Evolutionary conservation across 2,888 invertebrate genomes (phyloP), one percentile per base, ranked within the genome.

Genomic region (Heliconius hortense): DNA sequence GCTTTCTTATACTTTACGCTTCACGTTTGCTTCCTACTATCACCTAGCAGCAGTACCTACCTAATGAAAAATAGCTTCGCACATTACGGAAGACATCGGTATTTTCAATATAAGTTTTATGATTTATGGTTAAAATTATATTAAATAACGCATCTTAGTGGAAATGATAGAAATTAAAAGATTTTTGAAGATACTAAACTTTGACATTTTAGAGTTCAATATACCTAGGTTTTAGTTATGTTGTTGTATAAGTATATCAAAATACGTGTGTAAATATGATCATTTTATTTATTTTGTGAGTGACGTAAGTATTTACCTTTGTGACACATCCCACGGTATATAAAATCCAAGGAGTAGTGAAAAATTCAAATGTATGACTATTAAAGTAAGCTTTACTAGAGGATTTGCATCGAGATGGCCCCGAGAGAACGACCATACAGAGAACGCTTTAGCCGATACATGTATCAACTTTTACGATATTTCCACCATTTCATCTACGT

Each of bases 371-470:
- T 79, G 62, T 77, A 77, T 68, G 74, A 62, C 69, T 77, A 77
- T 79, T 72, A 75, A 72, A 73, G 73, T 73, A 73, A 75, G 78
- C 78, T 78, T 73, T 75, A 77, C 73, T 71, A 53, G 64, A 64
- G 77, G 77, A 77, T 79, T 79, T 79, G 74, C 77, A 79, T 79
- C 72, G 75, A 79, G 75, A 76, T 74, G 71, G 76, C 67, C 70
- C 70, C 72, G 64, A 64, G 72, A 76, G 78, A 74, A 77, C 64
- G 77, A 68, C 68, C 75, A 75, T 76, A 73, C 56, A 53, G 74
- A 66, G 72, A 70, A 76, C 72, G 73, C 74, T 76, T 76, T 72
- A 74, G 69, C 66, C 66, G 72, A 74, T 78, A 76, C 72, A 76
- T 60, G 67, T 63, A 75, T 69, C 63, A 68, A 74, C 72, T 76